Base-by-base conservation (phyloP, 2,113 vertebrate genomes). In the Protomyctophum bolini region DNA sequence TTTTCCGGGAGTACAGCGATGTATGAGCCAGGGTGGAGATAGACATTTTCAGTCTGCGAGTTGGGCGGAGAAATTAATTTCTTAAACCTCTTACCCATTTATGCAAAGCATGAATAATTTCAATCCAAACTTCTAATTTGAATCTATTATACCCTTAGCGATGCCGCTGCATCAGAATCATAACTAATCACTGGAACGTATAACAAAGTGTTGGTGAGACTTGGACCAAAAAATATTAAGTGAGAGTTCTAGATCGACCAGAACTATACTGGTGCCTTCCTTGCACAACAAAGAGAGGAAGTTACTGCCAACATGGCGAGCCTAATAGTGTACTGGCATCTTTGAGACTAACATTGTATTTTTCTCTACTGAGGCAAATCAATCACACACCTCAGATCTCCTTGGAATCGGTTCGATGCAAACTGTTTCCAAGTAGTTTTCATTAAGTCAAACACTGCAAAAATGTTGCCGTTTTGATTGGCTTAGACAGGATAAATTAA, bases 231-330 rank as follows among this genome's bases (percentile, higher is more conserved):
- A 64, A 15, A 14, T 28, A 54, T 14, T 58, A 5, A 8, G 46
- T 58, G 68, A 54, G 48, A 54, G 64, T 79, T 66, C 70, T 68
- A 28, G 80, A 84, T 80, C 82, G 80, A 88, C 87, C 86, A 85
- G 86, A 90, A 83, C 72, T 77, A 83, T 77, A 83, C 33, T 6
- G 3, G 33, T 41, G 70, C 49, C 41, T 28, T 68, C 15, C 64
- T 11, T 6, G 29, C 45, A 72, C 45, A 8, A 33, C 33, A 60
- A 47, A 10, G 6, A 54, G 9, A 28, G 62, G 49, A 56, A 67
- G 41, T 60, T 49, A 28, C 66, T 59, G 73, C 56, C 58, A 21
- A 70, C 55, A 75, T 60, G 68, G 4, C 41, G 58, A 54, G 70
- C 64, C 33, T 41, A 41, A 41, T 41, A 52, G 61, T 45, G 57